Evolutionary conservation across 2,113 vertebrate genomes (phyloP), one percentile per base, ranked within the genome.

Genomic region (Triplophysa siluroides): DNA sequence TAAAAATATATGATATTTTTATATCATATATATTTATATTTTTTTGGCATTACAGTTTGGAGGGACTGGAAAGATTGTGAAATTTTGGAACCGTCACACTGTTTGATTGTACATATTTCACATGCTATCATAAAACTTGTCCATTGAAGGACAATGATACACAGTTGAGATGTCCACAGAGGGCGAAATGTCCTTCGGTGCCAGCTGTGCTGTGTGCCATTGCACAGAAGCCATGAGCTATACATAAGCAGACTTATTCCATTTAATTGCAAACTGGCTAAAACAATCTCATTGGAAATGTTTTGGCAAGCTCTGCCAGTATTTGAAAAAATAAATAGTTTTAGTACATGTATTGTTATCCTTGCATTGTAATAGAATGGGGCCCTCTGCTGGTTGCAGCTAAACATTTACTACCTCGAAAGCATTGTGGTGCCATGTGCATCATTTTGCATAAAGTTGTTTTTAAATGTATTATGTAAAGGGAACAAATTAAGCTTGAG

Each of bases 301-400:
- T 56, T 6, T 56, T 56, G 52, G 16, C 4, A n/a, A n/a, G 52
- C 14, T 19, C 52, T 54, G 52, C 52, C 16, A 54, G 8, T 8
- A 56, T 56, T 56, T 8, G 8, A 56, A 56, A 56, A 29, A 56
- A 56, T 0, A 56, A 56, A 56, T 4, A 56, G 18, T 9, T 6
- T 2, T 18, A 16, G 4, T 52, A 13, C 18, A 52, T 52, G 14
- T 52, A 14, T 52, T 52, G 16, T 52, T 52, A 52, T 52, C 5
- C 29, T n/a, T 65, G 63, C 10, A 18, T 43, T 50, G n/a, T 26
- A 18, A 69, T 24, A 26, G 9, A 24, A 58, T 9, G 11, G 29
- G 2, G 33, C 33, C 70, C 70, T 73, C 70, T 73, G 29, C 33
- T 73, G 70, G 70, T 73, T 73, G n/a, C 52, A 73, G 52, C 1